Evolutionary conservation across 2,888 invertebrate genomes (phyloP).

Genomic region (Drosophila dives): DNA sequence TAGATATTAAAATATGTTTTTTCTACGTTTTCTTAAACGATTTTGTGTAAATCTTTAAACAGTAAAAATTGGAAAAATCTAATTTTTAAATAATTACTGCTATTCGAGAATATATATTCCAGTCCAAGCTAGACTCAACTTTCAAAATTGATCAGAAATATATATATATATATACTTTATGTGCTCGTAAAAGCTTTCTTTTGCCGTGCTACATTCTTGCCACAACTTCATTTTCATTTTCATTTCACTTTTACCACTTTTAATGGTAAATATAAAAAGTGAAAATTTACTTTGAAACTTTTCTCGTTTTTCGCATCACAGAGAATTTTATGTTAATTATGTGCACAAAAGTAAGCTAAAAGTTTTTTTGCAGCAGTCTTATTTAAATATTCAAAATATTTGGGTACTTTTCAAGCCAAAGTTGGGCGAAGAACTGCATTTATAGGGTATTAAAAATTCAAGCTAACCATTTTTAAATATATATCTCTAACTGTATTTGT

Average conservation of each 20-base stretch:
- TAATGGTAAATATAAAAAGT: background rate
- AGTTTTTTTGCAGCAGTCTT: background rate
- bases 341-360: background rate
- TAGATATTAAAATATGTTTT: background rate
- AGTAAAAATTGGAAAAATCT: background rate
- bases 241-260: background rate
- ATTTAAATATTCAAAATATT: background rate
- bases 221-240: background rate
- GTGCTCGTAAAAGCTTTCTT: background rate
- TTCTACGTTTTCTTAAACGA: background rate
- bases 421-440: background rate
- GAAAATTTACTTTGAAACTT: background rate
- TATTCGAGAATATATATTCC: background rate
- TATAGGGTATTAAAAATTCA: constrained; percentile 5
- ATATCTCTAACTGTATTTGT: constrained; percentile 37
- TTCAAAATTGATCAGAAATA: background rate
- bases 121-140: no score
- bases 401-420: background rate
- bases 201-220: background rate
- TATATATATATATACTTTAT: background rate
- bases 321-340: background rate
- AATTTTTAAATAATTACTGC: background rate
- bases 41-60: background rate
- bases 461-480: constrained; percentile 5
- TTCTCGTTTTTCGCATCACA: background rate